Evolutionary conservation across 2,113 vertebrate genomes (phyloP).

Genomic region (Grammatotria lemairii): DNA sequence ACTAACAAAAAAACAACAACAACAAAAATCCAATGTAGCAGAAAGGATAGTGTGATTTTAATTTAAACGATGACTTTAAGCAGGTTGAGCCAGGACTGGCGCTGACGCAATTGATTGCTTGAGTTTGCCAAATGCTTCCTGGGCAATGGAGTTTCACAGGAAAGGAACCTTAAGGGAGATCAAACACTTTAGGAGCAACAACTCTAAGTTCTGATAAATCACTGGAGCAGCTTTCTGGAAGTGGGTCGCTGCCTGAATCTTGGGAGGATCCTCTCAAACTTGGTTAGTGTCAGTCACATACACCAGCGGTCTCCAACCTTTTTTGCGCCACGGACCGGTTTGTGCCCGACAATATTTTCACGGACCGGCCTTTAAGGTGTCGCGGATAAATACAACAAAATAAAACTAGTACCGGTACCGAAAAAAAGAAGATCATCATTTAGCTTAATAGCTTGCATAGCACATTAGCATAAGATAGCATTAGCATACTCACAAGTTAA

Average conservation of each 20-base stretch:
- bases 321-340: no score
- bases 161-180: background rate
- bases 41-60: background rate
- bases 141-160: background rate
- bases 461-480: no score
- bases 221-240: background rate
- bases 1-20: background rate
- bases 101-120: accelerated
- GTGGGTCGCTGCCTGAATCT: background rate
- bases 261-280: background rate
- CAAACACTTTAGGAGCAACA: background rate
- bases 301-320: no score
- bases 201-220: accelerated
- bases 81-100: background rate
- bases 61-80: background rate
- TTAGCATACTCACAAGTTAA: no score
- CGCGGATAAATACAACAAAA: no score
- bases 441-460: no score
- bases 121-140: background rate
- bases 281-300: background rate
- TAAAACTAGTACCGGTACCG: no score
- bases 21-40: background rate
- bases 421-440: no score
- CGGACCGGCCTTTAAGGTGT: no score
- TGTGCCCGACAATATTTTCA: no score